Evolutionary conservation across 2,797 vertebrate genomes (phyloP), one percentile per base, ranked within the genome.

Genomic region (Cossypha niveicapilla): DNA sequence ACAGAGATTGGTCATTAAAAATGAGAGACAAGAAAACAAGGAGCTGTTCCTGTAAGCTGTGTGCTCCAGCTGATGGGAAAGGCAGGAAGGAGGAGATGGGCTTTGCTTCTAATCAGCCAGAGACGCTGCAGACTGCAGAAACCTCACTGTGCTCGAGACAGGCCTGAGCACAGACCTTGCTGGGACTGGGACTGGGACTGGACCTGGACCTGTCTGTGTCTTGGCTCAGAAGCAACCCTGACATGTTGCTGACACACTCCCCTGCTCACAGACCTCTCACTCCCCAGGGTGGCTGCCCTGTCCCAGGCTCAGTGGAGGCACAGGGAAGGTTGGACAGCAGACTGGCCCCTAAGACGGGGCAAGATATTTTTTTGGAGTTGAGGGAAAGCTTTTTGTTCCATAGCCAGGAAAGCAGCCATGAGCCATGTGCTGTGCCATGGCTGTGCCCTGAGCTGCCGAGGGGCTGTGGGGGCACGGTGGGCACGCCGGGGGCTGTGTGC

Each of bases 61-160:
- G 41, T 70, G 71, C 88, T 60, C 32, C 71, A 37, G 80, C 84
- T 82, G 93, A 77, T 3, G 5, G 80, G 56, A 67, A 68, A 23
- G 67, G 91, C 93, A 96, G 92, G 94, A 92, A 93, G 74, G 67
- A 93, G 86, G 92, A 95, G 91, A 88, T 91, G 89, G 85, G 78
- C 63, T 94, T 87, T 85, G 92, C 88, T 93, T 39, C 76, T 92
- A 93, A 93, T 94, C 88, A 94, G 80, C 82, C 70, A 65, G 86
- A 83, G 84, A 45, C 3, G 13, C 24, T n/a, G 76, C 47, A 23
- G 15, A 5, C 54, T 53, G 73, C 80, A 88, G 72, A 76, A 91
- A 77, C 18, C 57, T 58, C 1, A 1, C 53, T 53, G 37, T 21
- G 50, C 90, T 18, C 3, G 1, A 70, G 72, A 32, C 79, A 35